Conservation (phyloP, 2,113 vertebrate species). For the Colossoma macropomum region DNA sequence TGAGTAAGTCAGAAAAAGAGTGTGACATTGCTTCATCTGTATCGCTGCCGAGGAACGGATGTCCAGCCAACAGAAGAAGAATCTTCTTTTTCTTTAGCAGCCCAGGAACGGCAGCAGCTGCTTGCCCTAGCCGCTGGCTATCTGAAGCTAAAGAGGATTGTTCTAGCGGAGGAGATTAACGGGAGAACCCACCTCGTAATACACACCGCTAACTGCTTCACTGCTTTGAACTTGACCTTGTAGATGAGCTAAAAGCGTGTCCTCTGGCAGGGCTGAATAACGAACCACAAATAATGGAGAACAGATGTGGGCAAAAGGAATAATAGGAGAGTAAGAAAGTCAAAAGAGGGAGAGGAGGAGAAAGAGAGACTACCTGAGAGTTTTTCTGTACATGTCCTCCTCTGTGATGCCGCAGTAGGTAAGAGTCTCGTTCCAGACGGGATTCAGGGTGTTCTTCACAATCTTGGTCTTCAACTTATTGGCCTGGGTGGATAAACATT, state of each 20-base stretch:
- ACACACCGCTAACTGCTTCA: too few relatives aligned
- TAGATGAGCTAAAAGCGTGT: too few relatives aligned
- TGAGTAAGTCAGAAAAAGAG: neutral
- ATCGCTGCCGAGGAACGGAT: too few relatives aligned
- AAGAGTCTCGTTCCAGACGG: slow-evolving; percentile 87
- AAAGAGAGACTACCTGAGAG: slow-evolving; percentile 77
- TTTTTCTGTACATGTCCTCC: slow-evolving; percentile 89
- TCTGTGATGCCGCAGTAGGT: slow-evolving; percentile 87
- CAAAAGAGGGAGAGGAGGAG: neutral
- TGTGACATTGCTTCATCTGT: too few relatives aligned
- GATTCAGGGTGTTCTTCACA: slow-evolving; percentile 87
- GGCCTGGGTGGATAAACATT: slow-evolving; percentile 71
- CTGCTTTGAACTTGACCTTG: too few relatives aligned
- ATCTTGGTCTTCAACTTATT: slow-evolving; percentile 91
- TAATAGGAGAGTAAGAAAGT: neutral
- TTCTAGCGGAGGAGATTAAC: too few relatives aligned
- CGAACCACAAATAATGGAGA: too few relatives aligned
- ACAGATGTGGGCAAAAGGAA: too few relatives aligned
- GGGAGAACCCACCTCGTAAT: neutral
- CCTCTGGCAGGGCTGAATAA: too few relatives aligned
- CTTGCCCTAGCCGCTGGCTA: neutral
- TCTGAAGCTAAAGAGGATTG: too few relatives aligned
- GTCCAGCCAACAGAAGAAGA: too few relatives aligned
- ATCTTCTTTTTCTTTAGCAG: too few relatives aligned
- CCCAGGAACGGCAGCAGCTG: neutral